Conservation (phyloP, 2,113 vertebrate species). For the Pelecanoides urinatrix region DNA sequence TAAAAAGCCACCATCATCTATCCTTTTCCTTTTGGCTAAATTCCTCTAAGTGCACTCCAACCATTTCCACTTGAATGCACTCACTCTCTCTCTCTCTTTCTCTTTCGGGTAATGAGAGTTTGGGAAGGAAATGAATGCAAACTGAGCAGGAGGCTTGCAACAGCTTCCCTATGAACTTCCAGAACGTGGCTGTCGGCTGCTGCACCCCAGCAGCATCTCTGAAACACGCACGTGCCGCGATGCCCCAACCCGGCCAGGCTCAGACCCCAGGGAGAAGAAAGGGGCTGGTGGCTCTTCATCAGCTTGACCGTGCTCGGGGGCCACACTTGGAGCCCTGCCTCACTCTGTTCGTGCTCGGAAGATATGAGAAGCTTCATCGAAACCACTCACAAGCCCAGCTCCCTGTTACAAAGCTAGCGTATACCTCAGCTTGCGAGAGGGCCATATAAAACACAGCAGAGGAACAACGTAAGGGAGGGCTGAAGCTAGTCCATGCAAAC, state of each 20-base stretch:
- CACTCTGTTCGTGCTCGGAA: accelerated
- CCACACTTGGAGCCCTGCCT: accelerated
- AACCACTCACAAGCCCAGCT: neutral
- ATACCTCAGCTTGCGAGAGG: neutral
- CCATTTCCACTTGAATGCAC: slow-evolving; percentile 75
- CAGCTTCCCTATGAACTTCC: slow-evolving; percentile 13
- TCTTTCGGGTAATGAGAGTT: slow-evolving; percentile 37
- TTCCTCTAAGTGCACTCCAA: slow-evolving; percentile 86
- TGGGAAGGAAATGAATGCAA: slow-evolving; percentile 42
- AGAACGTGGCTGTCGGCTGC: neutral
- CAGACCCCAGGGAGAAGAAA: neutral
- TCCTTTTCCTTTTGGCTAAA: slow-evolving; percentile 91
- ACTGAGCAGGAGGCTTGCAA: neutral
- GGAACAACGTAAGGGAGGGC: neutral
- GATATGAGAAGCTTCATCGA: neutral
- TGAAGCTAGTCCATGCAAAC: neutral
- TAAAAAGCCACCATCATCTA: slow-evolving; percentile 78
- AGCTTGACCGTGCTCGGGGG: neutral
- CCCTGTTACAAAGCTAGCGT: neutral
- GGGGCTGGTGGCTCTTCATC: neutral
- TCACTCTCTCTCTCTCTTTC: neutral
- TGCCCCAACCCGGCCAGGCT: neutral
- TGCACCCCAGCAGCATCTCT: neutral
- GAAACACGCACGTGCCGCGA: neutral
- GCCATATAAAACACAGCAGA: neutral